Percentiles rank a stretch among this genome's conserved stretches.
Evolutionary conservation across 2,113 vertebrate genomes (phyloP).

Genomic region (Gila orcuttii): DNA sequence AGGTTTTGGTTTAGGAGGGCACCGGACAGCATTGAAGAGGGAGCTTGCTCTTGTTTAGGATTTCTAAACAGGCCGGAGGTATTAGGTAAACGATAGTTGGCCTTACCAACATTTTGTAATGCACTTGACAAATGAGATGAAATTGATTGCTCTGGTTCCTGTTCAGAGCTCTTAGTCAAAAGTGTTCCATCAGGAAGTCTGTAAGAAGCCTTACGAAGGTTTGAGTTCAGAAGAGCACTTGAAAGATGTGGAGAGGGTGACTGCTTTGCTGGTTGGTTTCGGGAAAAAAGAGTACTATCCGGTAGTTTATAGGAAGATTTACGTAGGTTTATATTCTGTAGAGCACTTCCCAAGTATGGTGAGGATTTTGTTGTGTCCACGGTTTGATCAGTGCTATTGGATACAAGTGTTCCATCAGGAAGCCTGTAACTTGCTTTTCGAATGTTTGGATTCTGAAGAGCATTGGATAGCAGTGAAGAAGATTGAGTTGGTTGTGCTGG

Average conservation of each 20-base stretch:
- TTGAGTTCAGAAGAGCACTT: conserved; percentile 66
- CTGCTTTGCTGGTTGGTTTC: conserved; percentile 46
- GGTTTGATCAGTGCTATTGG: conserved; percentile 45
- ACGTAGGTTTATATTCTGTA: conserved; percentile 69
- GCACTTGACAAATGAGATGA: conserved; percentile 70
- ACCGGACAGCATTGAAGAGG: conserved; percentile 63
- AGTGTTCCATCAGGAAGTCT: conserved; percentile 62
- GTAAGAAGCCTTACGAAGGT: conserved; percentile 66
- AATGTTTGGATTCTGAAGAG: conserved; percentile 68
- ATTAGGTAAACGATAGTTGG: conserved; percentile 70
- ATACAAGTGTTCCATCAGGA: conserved; percentile 59
- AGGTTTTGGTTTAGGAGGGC: conserved; percentile 71
- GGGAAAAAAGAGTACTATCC: conserved; percentile 58
- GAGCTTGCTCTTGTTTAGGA: conserved; percentile 49
- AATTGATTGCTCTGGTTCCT: conserved; percentile 53
- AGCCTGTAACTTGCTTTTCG: conserved; percentile 65
- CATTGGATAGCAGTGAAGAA: conserved; percentile 58
- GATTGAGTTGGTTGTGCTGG: conserved; percentile 42
- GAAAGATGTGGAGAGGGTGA: conserved; percentile 48
- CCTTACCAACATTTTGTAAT: conserved; percentile 69
- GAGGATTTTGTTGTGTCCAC: conserved; percentile 53
- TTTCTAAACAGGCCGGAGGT: conserved; percentile 61
- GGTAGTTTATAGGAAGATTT: conserved; percentile 73
- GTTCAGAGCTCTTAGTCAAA: conserved; percentile 46
- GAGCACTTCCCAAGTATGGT: conserved; percentile 68